Evolutionary conservation across 2,113 vertebrate species (phyloP), one percentile per base, ranked within the genome.

Genomic region (Hippocampus zosterae): DNA sequence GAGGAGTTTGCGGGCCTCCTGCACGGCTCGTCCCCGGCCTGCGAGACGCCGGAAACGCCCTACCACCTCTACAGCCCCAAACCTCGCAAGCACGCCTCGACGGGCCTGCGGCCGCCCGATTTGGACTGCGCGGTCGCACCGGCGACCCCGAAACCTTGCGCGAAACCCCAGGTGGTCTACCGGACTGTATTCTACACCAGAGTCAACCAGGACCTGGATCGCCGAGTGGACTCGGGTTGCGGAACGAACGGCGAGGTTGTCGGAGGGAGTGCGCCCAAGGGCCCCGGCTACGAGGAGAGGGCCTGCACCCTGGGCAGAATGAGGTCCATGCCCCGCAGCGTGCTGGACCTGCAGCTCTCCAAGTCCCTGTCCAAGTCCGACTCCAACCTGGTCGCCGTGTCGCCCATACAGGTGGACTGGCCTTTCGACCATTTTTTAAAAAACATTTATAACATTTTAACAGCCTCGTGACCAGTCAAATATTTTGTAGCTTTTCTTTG

Each of bases 1-100:
- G 95, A 95, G 69, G 94, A 97, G 84, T 98, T 98, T 79, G 95
- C 94, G 27, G 96, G 96, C 77, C 93, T 98, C 10, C 95, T 98
- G 53, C 96, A 98, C 81, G 96, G 96, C 59, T 98, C 96, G 0
- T 98, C 96, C 48, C 96, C 96, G 33, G 94, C 94, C 0, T 98
- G 93, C 76, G 96, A 98, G 83, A 94, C 92, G 21, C 96, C 95
- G 1, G 94, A 97, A 65, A 97, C 96, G 29, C 95, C 95, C 11
- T 93, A 94, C 80, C 95, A 96, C 75, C 93, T 98, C 9, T 98
- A 98, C 81, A 86, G 87, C 79, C 77, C 85, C 65, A 94, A 93
- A 88, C 76, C 82, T 66, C 90, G 75, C 33, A 91, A 89, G 65
- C 81, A 87, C 62, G 59, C 83, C 40, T 68, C 84, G 75, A 72